A percentile compares a stretch with the other conserved stretches of the same genome.
phyloP scores from a whole-genome alignment of 2,888 invertebrate genomes.

The Drosophila macrothrix region DNA sequence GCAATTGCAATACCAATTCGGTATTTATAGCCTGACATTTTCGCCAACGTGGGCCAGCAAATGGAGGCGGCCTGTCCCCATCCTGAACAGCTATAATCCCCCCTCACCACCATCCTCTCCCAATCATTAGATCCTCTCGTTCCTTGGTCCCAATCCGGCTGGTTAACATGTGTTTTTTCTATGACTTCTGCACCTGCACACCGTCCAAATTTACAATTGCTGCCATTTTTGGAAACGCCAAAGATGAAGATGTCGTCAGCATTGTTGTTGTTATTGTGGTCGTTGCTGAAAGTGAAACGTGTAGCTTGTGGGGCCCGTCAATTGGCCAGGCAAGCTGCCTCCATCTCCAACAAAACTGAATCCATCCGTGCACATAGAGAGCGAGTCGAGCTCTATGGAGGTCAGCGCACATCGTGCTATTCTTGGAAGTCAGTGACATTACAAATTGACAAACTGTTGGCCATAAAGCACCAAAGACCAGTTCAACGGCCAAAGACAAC shows the following conservation, averaged over 20 bases:
- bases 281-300: constrained; percentile 71
- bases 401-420: constrained; percentile 61
- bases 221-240: constrained; percentile 72
- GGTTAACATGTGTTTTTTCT: constrained; percentile 72
- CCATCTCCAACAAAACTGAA: constrained; percentile 7
- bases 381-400: constrained; percentile 57
- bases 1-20: constrained; percentile 70
- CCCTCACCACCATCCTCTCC: not conserved
- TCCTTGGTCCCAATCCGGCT: constrained; percentile 42
- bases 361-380: constrained; percentile 18
- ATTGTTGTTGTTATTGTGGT: constrained; percentile 40
- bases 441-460: constrained; percentile 51
- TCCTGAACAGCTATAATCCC: not conserved
- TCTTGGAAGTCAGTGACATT: constrained; percentile 72
- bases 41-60: constrained; percentile 63
- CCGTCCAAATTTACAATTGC: constrained; percentile 68
- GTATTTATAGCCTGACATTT: constrained; percentile 81
- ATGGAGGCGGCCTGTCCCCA: constrained; percentile 25
- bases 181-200: constrained; percentile 69
- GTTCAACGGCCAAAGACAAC: constrained; percentile 46
- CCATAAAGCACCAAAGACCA: constrained; percentile 75
- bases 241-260: constrained; percentile 74
- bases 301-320: constrained; percentile 61
- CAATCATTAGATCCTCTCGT: not conserved
- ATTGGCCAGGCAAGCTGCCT: constrained; percentile 41